Percentiles rank a stretch among this genome's conserved stretches.
These are phyloP conservation scores for Drosophila ogumai DNA, from an alignment of 1,140 invertebrate species.

Conservation along the genomic window DNA sequence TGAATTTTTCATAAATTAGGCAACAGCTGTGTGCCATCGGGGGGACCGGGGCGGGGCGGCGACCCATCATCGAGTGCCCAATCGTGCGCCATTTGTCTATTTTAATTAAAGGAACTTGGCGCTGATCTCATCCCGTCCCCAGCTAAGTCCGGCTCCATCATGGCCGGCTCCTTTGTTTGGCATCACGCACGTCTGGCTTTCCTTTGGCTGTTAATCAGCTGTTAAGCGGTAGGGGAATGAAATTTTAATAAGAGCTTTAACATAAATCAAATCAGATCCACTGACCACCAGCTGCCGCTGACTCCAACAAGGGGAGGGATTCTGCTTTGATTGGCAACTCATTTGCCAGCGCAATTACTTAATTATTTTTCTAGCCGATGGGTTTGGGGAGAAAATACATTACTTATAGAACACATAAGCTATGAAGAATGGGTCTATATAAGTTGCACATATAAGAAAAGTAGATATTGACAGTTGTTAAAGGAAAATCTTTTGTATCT, in stretches of 20 bases:
- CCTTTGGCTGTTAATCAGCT: constrained; percentile 68
- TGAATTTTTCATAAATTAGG: constrained; percentile 83
- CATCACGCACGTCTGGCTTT: constrained; percentile 63
- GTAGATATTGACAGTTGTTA: too few relatives aligned
- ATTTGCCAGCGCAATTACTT: constrained; percentile 66
- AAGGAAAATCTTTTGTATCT: too few relatives aligned
- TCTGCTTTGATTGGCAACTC: constrained; percentile 58
- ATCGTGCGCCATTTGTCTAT: constrained; percentile 83
- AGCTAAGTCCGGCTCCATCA: constrained; percentile 17
- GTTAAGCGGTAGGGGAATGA: constrained; percentile 21
- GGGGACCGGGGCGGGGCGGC: background rate
- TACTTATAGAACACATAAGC: background rate
- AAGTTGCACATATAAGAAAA: too few relatives aligned
- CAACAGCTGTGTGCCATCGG: constrained; percentile 52
- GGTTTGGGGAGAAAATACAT: background rate
- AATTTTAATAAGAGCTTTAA: constrained; percentile 77
- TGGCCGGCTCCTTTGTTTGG: constrained; percentile 41
- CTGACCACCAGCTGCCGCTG: constrained; percentile 70
- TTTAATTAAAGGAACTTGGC: constrained; percentile 74
- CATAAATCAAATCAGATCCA: constrained; percentile 71
- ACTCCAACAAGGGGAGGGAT: constrained; percentile 14
- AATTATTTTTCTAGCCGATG: constrained; percentile 45
- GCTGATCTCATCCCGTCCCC: constrained; percentile 32
- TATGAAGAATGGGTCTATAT: background rate
- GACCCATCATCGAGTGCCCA: constrained; percentile 68